A percentile compares a stretch with the other conserved stretches of the same genome.
Conservation (phyloP, 2,113 vertebrate genomes). For the Shinisaurus crocodilurus region DNA sequence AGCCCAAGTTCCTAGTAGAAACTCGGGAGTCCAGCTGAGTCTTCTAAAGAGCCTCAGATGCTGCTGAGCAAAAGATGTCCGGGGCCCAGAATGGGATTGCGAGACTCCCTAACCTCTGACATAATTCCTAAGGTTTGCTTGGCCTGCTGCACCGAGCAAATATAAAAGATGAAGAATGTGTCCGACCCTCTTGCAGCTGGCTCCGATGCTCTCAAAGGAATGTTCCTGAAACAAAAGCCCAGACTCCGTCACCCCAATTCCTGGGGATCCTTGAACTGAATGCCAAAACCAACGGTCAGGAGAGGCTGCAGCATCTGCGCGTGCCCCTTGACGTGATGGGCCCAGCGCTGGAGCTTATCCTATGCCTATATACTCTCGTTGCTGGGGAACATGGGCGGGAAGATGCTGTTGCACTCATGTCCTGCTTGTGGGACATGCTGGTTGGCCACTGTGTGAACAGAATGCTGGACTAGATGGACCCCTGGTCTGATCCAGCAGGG, state of each 20-base stretch:
- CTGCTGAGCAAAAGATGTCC: background rate
- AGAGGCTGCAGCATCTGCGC: slow-evolving; percentile 4
- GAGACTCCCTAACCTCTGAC: background rate
- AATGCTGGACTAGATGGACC: too few species aligned
- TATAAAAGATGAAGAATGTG: slow-evolving; percentile 23
- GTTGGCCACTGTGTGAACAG: too few species aligned
- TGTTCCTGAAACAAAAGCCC: slow-evolving; percentile 65
- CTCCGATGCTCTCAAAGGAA: slow-evolving; percentile 56
- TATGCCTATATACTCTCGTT: too few species aligned
- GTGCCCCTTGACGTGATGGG: slow-evolving; percentile 24
- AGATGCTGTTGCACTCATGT: too few species aligned
- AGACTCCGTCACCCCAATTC: slow-evolving; percentile 60
- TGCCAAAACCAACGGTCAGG: slow-evolving; percentile 48
- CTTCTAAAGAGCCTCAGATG: background rate
- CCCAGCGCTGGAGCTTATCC: background rate
- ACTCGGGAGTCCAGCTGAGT: background rate
- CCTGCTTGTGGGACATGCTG: too few species aligned
- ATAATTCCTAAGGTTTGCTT: background rate
- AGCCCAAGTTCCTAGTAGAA: slow-evolving; percentile 8
- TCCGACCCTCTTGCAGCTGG: background rate
- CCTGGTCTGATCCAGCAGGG: too few species aligned
- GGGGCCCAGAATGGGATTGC: background rate
- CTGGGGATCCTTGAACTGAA: slow-evolving; percentile 30
- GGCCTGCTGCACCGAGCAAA: background rate
- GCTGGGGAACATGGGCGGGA: too few species aligned